Evolutionary conservation across 2,113 vertebrate species (phyloP).

Genomic region (Nerophis ophidion): DNA sequence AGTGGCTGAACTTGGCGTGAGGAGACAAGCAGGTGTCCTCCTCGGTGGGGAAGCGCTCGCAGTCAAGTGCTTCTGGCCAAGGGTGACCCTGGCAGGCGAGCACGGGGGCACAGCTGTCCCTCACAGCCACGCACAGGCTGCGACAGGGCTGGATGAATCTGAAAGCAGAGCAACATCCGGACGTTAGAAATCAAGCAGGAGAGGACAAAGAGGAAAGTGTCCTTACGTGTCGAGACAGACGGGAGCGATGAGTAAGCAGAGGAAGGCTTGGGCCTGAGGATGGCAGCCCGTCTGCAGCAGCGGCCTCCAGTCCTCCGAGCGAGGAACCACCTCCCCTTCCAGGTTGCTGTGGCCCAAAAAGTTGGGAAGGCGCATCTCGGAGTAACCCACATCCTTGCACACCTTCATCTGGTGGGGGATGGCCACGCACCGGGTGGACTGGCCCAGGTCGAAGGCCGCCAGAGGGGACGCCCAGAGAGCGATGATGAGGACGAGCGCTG

Average conservation of each 20-base stretch:
- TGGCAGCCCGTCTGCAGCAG: slow-evolving; percentile 79
- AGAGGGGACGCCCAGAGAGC: slow-evolving; percentile 30
- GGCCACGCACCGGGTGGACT: slow-evolving; percentile 81
- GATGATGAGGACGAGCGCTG: slow-evolving; percentile 25
- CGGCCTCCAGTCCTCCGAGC: slow-evolving; percentile 77
- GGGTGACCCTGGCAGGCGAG: slow-evolving; percentile 77
- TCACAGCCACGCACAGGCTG: slow-evolving; percentile 79
- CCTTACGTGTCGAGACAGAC: slow-evolving; percentile 86
- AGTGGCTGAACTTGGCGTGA: slow-evolving; percentile 64
- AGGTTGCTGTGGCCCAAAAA: slow-evolving; percentile 83
- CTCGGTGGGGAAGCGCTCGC: slow-evolving; percentile 75
- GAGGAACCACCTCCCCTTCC: slow-evolving; percentile 75
- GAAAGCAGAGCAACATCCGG: neutral
- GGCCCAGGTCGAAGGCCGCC: slow-evolving; percentile 76
- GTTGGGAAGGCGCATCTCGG: slow-evolving; percentile 86
- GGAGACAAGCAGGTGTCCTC: slow-evolving; percentile 80
- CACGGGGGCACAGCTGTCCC: slow-evolving; percentile 76
- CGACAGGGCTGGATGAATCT: slow-evolving; percentile 86
- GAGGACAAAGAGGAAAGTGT: neutral
- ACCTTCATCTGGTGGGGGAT: slow-evolving; percentile 81
- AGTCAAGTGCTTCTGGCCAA: slow-evolving; percentile 79
- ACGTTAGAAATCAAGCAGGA: neutral
- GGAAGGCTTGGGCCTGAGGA: slow-evolving; percentile 76
- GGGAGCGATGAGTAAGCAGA: slow-evolving; percentile 83
- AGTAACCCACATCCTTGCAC: slow-evolving; percentile 80